Evolutionary conservation across 2,888 invertebrate genomes (phyloP).

Genomic region (Ichneumon xanthorius): DNA sequence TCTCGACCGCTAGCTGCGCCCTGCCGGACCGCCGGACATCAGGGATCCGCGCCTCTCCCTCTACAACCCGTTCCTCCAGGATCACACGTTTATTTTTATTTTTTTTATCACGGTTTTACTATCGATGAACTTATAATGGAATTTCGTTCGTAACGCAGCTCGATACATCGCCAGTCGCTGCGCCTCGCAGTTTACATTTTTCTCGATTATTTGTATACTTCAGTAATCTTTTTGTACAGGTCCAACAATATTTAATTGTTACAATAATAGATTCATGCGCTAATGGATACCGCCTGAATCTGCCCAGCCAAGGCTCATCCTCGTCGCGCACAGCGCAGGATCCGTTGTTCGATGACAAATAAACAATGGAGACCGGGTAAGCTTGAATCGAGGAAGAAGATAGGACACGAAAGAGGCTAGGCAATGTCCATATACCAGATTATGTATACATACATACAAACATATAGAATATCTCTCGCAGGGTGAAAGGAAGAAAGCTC

Average conservation of each 20-base stretch:
- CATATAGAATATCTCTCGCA: constrained; percentile 15
- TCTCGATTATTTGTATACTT: neutral
- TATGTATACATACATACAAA: constrained; percentile 14
- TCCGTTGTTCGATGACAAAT: constrained; percentile 31
- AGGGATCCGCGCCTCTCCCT: constrained; percentile 29
- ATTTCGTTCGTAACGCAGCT: constrained; percentile 5
- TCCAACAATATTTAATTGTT: neutral
- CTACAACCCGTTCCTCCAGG: constrained; percentile 58
- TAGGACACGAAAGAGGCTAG: constrained; percentile 6
- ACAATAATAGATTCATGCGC: neutral
- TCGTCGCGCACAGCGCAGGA: neutral
- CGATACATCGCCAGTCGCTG: neutral
- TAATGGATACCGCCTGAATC: neutral
- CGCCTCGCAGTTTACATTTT: neutral
- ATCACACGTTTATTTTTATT: constrained; percentile 57
- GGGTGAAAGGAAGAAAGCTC: constrained; percentile 64
- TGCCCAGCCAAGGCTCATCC: neutral
- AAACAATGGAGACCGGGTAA: constrained; percentile 18
- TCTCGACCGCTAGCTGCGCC: constrained; percentile 65
- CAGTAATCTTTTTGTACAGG: neutral
- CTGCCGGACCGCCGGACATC: constrained; percentile 57
- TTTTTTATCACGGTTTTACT: constrained; percentile 47
- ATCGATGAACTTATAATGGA: constrained; percentile 59
- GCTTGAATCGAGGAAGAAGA: constrained; percentile 17
- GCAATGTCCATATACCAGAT: constrained; percentile 18